phyloP scores from a whole-genome alignment of 2,888 invertebrate genomes.

The Zygogramma bicolorata region DNA sequence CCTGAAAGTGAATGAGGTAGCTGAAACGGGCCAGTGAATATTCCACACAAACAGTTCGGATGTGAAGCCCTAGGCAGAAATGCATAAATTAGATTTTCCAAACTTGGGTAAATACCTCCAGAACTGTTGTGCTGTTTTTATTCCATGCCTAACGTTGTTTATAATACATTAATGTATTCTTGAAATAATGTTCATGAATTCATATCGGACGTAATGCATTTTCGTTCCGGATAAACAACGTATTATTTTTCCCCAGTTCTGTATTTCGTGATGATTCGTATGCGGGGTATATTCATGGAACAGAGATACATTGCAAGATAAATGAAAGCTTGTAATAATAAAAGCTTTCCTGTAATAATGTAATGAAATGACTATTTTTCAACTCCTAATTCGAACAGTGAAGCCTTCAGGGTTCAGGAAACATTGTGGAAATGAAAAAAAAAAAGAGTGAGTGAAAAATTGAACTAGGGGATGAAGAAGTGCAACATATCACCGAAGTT shows the following conservation, averaged over 20 bases:
- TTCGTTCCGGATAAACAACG: neutral
- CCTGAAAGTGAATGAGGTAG: neutral
- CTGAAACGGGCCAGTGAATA: constrained; percentile 30
- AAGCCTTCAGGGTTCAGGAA: too few species aligned
- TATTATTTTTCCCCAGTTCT: neutral
- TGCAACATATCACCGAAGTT: too few species aligned
- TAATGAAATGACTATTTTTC: too few species aligned
- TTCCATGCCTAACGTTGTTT: constrained; percentile 48
- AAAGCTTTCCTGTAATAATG: too few species aligned
- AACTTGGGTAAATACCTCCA: constrained; percentile 54
- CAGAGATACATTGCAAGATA: too few species aligned
- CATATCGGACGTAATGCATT: neutral
- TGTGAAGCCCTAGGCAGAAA: constrained; percentile 55
- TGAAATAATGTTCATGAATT: neutral
- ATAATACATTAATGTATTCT: constrained; percentile 47
- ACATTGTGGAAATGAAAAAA: too few species aligned
- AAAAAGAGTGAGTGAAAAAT: too few species aligned
- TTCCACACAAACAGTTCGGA: constrained; percentile 58
- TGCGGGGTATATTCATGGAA: too few species aligned
- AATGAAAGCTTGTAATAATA: too few species aligned
- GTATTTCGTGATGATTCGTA: too few species aligned
- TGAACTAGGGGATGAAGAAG: too few species aligned
- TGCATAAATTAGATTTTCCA: constrained; percentile 58
- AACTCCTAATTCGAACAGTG: too few species aligned
- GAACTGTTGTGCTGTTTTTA: constrained; percentile 50